Conservation (phyloP, 1,140 invertebrate species). For the Tetramorium alpestre region DNA sequence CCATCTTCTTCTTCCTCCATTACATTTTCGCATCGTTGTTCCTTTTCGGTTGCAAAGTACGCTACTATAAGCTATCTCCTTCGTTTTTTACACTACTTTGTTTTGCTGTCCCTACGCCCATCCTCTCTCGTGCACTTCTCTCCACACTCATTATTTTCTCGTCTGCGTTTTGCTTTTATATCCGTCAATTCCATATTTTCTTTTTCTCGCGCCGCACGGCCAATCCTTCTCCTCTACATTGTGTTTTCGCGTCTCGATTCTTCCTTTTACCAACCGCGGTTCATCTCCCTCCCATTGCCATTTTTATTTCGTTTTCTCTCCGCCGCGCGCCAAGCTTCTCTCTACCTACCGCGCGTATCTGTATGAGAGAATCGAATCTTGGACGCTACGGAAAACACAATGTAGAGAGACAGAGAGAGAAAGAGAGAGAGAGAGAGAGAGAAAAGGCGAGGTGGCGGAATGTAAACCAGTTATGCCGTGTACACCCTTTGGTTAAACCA, state of each 20-base stretch:
- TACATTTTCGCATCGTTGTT: constrained; percentile 5
- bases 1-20: constrained; percentile 34
- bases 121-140: constrained; percentile 44
- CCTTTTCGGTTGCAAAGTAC: not conserved
- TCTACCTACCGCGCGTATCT: constrained; percentile 63
- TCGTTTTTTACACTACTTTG: constrained; percentile 15
- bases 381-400: constrained; percentile 69
- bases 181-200: constrained; percentile 51
- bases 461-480: constrained; percentile 82
- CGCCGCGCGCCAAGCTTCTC: constrained; percentile 44
- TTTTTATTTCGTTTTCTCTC: constrained; percentile 53
- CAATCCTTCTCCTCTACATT: constrained; percentile 54
- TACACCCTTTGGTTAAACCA: constrained; percentile 79
- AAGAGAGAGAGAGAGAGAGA: constrained; percentile 8
- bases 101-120: constrained; percentile 48
- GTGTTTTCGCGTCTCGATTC: constrained; percentile 54
- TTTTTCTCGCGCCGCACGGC: constrained; percentile 40
- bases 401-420: constrained; percentile 14
- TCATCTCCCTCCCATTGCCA: constrained; percentile 28
- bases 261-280: constrained; percentile 45
- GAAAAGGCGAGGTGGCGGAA: constrained; percentile 71
- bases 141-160: constrained; percentile 49
- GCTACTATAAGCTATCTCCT: constrained; percentile 22
- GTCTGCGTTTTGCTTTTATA: constrained; percentile 36
- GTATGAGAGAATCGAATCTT: constrained; percentile 48